Conservation (phyloP, 1,140 invertebrate species). For the Dreissena polymorpha region DNA sequence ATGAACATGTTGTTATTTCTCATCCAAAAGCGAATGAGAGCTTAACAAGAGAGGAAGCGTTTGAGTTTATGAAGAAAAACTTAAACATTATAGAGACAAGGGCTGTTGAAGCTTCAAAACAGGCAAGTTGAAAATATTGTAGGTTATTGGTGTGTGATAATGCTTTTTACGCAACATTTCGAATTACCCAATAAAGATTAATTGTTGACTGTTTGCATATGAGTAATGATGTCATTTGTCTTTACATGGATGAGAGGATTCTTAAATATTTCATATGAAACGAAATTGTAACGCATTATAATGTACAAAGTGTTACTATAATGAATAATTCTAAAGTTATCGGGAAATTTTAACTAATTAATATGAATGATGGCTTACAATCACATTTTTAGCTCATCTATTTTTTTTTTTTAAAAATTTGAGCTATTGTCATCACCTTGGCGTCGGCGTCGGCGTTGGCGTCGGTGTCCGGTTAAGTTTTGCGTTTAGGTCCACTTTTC, state of each 20-base stretch:
- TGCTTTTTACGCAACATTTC: neutral
- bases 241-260: no score
- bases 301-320: no score
- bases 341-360: no score
- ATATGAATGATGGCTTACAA: neutral
- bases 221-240: no score
- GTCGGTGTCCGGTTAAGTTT: no score
- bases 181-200: neutral
- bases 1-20: conserved; percentile 53
- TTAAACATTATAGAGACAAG: neutral
- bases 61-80: conserved; percentile 41
- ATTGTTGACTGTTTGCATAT: neutral
- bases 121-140: neutral
- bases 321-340: no score
- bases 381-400: neutral
- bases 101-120: no score
- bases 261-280: no score
- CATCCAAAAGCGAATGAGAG: conserved; percentile 13
- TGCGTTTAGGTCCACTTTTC: no score
- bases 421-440: neutral
- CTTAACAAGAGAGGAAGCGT: conserved; percentile 39
- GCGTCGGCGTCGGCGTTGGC: no score
- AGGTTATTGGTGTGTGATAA: no score
- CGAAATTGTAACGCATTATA: no score
- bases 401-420: neutral